Evolutionary conservation across 2,888 invertebrate genomes (phyloP), one percentile per base, ranked within the genome.

Genomic region (Melanostoma scalare): DNA sequence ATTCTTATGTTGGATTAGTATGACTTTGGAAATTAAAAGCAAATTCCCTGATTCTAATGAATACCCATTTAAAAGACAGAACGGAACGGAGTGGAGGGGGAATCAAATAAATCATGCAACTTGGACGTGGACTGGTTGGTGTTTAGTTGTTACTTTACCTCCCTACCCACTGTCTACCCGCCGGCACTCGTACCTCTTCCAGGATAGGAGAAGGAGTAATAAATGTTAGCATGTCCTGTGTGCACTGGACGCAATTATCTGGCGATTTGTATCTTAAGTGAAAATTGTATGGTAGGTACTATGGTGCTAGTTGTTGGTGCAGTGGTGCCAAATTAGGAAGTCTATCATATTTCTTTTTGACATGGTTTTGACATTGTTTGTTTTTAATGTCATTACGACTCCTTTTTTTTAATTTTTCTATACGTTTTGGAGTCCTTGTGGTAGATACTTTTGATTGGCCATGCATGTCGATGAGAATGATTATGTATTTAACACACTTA

Each of bases 401-500:
- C 42, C 20, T 33, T 30, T 10, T 42, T 58, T 35, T 63, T 56
- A 56, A 30, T 56, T 35, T 50, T 60, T 52, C 60, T 52, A 52
- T 52, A 55, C 50, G 10, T 40, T 44, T 60, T 71, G 5, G 8
- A 6, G 2, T 8, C 8, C 61, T 53, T 63, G 56, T 63, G 65
- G 71, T 65, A 48, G 50, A 63, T 50, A 63, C 36, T 71, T 84
- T 60, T 74, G 79, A 84, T 84, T 84, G 74, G 84, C 84, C 79
- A 84, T 84, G 84, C 84, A 84, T 84, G 84, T 84, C 84, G 79
- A 78, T 79, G 74, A 56, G 65, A 84, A 67, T 79, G 74, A 84
- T 84, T 84, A 74, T 74, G 78, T 84, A 79, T 84, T 84, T 84
- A 84, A 67, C 74, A 79, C 84, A 84, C 84, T 84, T 84, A 84